Conservation (phyloP, 2,797 vertebrate genomes). For the Momotus momota region DNA sequence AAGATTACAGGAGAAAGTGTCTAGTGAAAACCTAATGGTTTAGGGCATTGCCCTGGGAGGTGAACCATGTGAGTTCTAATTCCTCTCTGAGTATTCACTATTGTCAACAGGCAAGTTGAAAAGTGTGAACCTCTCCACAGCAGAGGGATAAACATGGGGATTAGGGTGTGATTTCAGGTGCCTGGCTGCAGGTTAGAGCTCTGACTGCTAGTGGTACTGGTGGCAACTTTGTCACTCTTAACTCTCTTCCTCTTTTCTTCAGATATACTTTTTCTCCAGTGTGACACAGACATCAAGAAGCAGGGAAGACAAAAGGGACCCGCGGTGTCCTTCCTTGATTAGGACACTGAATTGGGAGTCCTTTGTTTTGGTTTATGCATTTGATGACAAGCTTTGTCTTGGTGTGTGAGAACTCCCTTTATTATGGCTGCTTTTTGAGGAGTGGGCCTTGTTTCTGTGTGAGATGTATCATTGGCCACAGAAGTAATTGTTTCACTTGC, state of each 20-base stretch:
- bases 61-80: background rate
- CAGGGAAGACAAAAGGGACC: background rate
- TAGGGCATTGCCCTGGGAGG: background rate
- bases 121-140: background rate
- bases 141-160: background rate
- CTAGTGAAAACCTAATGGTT: background rate
- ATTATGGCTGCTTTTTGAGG: background rate
- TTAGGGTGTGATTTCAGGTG: background rate
- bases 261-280: background rate
- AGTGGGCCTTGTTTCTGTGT: background rate
- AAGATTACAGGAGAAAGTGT: background rate
- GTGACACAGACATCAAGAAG: background rate
- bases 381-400: background rate
- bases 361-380: background rate
- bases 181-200: background rate
- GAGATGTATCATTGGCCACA: rapidly evolving
- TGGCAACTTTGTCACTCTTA: background rate
- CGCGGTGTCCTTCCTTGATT: background rate
- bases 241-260: background rate
- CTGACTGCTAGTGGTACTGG: background rate
- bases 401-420: background rate
- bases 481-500: background rate
- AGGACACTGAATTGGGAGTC: background rate
- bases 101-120: background rate
- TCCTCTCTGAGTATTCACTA: background rate